Percentiles rank a stretch among this genome's conserved stretches.
phyloP scores from a whole-genome alignment of 2,888 invertebrate species.

The Odontocerum albicorne region DNA sequence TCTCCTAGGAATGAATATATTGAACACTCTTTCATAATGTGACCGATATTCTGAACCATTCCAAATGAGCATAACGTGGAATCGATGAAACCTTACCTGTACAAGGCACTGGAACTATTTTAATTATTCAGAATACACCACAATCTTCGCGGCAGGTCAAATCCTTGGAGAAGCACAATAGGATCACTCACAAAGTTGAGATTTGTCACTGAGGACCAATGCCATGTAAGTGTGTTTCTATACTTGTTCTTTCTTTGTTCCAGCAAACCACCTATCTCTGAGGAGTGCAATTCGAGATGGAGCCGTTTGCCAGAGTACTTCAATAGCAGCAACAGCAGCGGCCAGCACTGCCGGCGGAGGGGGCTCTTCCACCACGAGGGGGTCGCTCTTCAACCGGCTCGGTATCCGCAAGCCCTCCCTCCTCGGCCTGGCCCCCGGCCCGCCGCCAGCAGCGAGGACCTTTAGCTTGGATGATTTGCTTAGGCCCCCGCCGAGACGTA shows the following conservation, averaged over 20 bases:
- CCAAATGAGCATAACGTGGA: too few species aligned
- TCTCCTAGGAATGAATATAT: too few species aligned
- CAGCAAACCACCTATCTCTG: constrained; percentile 36
- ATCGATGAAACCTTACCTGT: too few species aligned
- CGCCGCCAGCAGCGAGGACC: constrained; percentile 73
- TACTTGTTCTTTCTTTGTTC: constrained; percentile 29
- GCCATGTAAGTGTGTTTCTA: too few species aligned
- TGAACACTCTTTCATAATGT: too few species aligned
- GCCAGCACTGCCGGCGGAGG: constrained; percentile 50
- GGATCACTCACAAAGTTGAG: too few species aligned
- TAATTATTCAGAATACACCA: too few species aligned
- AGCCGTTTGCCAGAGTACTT: constrained; percentile 43
- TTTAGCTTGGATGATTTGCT: constrained; percentile 89
- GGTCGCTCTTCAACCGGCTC: constrained; percentile 76
- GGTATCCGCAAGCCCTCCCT: constrained; percentile 88
- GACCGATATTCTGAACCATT: too few species aligned
- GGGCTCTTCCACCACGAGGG: constrained; percentile 52
- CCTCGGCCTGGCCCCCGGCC: constrained; percentile 68
- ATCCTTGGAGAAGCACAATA: too few species aligned
- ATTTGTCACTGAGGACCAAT: too few species aligned
- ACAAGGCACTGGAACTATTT: too few species aligned
- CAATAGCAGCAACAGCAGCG: constrained; percentile 48
- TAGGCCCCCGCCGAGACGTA: constrained; percentile 81
- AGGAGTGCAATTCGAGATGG: constrained; percentile 48
- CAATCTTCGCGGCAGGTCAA: too few species aligned